Conservation (phyloP, 1,140 invertebrate species). For the Hesperophylax magnus region DNA sequence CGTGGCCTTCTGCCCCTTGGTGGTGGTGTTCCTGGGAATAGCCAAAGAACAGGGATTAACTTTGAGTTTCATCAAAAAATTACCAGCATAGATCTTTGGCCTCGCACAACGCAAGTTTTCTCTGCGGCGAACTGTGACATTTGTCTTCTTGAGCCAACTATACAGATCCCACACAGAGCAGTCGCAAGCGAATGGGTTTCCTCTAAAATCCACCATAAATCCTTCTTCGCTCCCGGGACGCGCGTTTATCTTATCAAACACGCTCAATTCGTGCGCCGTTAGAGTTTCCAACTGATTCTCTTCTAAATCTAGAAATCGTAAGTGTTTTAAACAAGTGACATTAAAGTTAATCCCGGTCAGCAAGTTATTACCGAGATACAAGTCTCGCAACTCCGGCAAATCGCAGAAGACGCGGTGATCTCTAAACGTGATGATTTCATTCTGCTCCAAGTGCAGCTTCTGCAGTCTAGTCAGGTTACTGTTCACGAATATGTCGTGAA, state of each 20-base stretch:
- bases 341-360: constrained; percentile 78
- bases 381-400: constrained; percentile 76
- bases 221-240: constrained; percentile 66
- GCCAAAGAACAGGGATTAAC: constrained; percentile 57
- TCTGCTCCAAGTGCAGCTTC: constrained; percentile 85
- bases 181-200: constrained; percentile 80
- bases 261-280: constrained; percentile 71
- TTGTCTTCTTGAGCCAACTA: constrained; percentile 76
- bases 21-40: constrained; percentile 58
- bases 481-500: constrained; percentile 82
- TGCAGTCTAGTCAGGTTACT: constrained; percentile 78
- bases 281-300: constrained; percentile 78
- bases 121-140: constrained; percentile 74
- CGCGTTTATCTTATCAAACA: constrained; percentile 73
- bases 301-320: constrained; percentile 80
- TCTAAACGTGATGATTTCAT: constrained; percentile 79
- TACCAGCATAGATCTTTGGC: constrained; percentile 61
- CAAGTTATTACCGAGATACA: constrained; percentile 80
- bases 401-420: constrained; percentile 81
- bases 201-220: constrained; percentile 77
- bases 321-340: constrained; percentile 76
- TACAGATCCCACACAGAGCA: constrained; percentile 75
- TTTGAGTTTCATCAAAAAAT: constrained; percentile 59
- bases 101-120: constrained; percentile 70
- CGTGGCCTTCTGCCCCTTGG: constrained; percentile 64